phyloP scores from a whole-genome alignment of 2,113 vertebrate genomes.

The Actinemys pallida region DNA sequence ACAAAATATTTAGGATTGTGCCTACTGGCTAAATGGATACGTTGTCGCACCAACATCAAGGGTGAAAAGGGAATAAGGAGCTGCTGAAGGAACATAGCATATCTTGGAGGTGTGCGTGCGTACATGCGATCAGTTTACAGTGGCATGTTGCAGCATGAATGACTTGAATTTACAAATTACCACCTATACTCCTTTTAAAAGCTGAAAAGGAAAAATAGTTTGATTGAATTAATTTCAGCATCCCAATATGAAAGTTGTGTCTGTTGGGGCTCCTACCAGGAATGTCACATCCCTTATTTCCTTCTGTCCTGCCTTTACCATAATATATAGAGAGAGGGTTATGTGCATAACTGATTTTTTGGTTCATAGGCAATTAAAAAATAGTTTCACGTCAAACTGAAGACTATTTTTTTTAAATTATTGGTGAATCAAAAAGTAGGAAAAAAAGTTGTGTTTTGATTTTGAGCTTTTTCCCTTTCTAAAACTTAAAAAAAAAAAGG shows the following conservation, averaged over 20 bases:
- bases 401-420: background rate
- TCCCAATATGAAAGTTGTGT: background rate
- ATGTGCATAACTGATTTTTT: background rate
- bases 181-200: background rate
- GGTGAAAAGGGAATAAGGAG: background rate
- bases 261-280: background rate
- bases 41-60: background rate
- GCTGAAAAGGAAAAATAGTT: background rate
- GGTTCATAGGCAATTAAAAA: background rate
- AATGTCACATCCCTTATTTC: background rate
- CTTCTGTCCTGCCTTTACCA: background rate
- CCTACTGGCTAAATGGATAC: background rate
- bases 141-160: rapidly evolving
- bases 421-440: background rate
- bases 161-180: background rate
- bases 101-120: background rate
- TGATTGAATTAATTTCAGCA: background rate
- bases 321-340: background rate
- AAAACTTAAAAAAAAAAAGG: background rate
- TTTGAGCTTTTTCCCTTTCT: background rate
- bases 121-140: background rate
- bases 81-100: background rate
- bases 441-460: background rate
- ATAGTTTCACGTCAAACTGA: background rate
- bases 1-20: background rate